Conservation (phyloP, 2,113 vertebrate species). For the Phodopus roborovskii region DNA sequence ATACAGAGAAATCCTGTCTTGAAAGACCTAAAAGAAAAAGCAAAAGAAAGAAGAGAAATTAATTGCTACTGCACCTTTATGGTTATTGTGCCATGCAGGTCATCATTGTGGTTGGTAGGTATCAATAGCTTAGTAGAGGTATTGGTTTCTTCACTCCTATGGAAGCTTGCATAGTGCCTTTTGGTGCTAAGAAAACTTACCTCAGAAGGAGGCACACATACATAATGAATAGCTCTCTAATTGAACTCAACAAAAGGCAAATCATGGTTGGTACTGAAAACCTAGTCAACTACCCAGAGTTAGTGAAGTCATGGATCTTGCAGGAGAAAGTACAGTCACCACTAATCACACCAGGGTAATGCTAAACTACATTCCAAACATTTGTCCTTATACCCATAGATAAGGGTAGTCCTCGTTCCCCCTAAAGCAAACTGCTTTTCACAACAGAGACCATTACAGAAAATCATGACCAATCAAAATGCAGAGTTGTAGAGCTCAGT, state of each 20-base stretch:
- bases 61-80: not conserved
- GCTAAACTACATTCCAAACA: not conserved
- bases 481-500: not conserved
- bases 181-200: not conserved
- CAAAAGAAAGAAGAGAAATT: not conserved
- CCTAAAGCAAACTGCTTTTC: not conserved
- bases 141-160: not conserved
- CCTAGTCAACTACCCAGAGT: not conserved
- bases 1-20: no score
- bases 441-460: not conserved
- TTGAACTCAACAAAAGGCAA: not conserved
- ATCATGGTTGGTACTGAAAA: not conserved
- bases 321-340: no score
- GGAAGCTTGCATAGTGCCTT: not conserved
- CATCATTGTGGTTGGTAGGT: not conserved
- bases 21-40: no score
- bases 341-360: not conserved
- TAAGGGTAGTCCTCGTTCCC: not conserved
- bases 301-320: no score
- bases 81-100: fast-evolving
- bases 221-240: not conserved
- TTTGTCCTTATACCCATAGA: not conserved
- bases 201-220: not conserved
- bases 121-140: no score
- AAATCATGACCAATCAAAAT: not conserved